These are phyloP conservation scores for Eupithecia vulgata DNA, from an alignment of 2,888 invertebrate species.

Conservation along the genomic window DNA sequence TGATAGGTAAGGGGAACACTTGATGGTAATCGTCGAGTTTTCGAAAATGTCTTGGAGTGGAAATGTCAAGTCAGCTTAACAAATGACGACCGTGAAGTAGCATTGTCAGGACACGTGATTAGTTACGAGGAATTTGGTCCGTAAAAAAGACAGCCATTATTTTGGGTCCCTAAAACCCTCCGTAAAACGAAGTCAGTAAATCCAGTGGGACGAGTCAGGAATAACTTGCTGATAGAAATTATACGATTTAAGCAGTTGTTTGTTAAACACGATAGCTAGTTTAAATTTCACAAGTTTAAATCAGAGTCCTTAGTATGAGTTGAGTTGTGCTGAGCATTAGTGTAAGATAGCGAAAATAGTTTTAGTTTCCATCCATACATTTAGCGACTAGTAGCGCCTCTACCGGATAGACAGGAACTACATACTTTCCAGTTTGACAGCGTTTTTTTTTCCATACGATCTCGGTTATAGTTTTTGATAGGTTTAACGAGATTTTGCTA, in stretches of 20 bases:
- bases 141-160: slow-evolving; percentile 53
- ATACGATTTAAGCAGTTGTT: background rate
- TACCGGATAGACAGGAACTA: background rate
- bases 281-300: background rate
- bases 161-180: slow-evolving; percentile 36
- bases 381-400: background rate
- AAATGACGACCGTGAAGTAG: slow-evolving; percentile 72
- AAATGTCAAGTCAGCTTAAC: slow-evolving; percentile 69
- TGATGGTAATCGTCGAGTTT: slow-evolving; percentile 59
- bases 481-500: background rate
- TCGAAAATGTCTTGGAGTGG: slow-evolving; percentile 31
- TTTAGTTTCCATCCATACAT: background rate
- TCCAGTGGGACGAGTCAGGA: no score
- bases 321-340: background rate
- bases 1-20: slow-evolving; percentile 49
- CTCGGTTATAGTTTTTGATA: background rate
- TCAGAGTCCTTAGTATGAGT: background rate
- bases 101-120: slow-evolving; percentile 39
- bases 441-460: background rate
- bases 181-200: slow-evolving; percentile 25
- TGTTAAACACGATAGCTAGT: background rate
- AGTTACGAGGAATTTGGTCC: slow-evolving; percentile 36
- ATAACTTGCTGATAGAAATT: slow-evolving; percentile 16
- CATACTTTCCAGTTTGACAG: no score
- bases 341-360: background rate